Evolutionary conservation across 2,113 vertebrate genomes (phyloP).

Genomic region (Pipra filicauda): DNA sequence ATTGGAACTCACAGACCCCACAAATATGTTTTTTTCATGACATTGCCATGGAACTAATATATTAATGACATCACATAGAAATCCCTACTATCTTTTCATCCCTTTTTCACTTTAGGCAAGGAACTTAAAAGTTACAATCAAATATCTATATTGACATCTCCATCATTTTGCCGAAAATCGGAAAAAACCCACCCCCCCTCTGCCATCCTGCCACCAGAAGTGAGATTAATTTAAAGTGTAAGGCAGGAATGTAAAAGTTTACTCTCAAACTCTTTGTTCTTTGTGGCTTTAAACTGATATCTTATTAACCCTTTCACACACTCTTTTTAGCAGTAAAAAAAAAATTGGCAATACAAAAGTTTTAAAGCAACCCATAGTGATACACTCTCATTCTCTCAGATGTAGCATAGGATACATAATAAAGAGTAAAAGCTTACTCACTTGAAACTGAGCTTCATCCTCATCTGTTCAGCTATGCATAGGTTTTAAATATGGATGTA

Average conservation of each 20-base stretch:
- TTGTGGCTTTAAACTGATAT: neutral
- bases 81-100: neutral
- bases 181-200: neutral
- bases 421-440: constrained; percentile 19
- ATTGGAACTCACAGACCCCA: neutral
- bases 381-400: neutral
- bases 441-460: constrained; percentile 36
- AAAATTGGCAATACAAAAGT: neutral
- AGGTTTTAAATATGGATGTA: neutral
- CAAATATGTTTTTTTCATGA: neutral
- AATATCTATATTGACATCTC: neutral
- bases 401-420: neutral
- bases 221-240: neutral
- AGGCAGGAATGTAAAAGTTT: neutral
- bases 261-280: neutral
- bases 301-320: neutral
- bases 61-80: neutral
- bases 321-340: neutral
- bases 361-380: neutral
- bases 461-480: neutral
- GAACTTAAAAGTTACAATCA: neutral
- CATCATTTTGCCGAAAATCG: neutral
- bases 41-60: neutral
- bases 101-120: neutral
- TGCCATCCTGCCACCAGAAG: neutral